Percentiles rank a stretch among this genome's conserved stretches.
Conservation (phyloP, 2,113 vertebrate species). For the Ardeotis arabs region DNA sequence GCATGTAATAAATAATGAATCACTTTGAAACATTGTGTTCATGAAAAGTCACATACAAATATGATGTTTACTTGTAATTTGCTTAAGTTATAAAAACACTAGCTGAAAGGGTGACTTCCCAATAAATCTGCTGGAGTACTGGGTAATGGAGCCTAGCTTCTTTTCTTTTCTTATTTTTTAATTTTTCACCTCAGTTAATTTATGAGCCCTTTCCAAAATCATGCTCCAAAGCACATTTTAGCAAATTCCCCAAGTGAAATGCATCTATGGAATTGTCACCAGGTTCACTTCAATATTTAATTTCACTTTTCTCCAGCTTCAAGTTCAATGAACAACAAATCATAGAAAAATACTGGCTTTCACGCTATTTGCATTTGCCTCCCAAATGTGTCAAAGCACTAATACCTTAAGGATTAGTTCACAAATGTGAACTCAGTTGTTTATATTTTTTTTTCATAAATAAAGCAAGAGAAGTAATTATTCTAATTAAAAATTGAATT, state of each 20-base stretch:
- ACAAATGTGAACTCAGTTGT: background rate
- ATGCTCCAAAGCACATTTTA: background rate
- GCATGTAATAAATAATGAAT: slow-evolving; percentile 56
- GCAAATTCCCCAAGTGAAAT: slow-evolving; percentile 8
- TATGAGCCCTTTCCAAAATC: slow-evolving; percentile 19
- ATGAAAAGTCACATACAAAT: slow-evolving; percentile 53
- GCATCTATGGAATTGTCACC: background rate
- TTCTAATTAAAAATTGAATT: background rate
- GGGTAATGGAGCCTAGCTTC: slow-evolving; percentile 40
- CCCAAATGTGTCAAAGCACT: background rate
- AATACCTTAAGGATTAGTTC: background rate
- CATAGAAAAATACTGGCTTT: slow-evolving; percentile 9
- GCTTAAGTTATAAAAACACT: slow-evolving; percentile 59
- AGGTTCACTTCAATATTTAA: background rate
- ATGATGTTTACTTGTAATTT: slow-evolving; percentile 61
- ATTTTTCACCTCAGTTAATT: slow-evolving; percentile 48
- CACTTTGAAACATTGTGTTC: slow-evolving; percentile 20
- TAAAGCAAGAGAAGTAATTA: background rate
- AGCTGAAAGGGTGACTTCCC: slow-evolving; percentile 30
- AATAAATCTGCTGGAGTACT: slow-evolving; percentile 60
- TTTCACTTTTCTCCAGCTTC: background rate
- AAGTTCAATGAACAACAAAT: slow-evolving; percentile 4
- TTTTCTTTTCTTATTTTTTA: background rate
- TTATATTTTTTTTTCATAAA: background rate
- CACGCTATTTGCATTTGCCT: slow-evolving; percentile 5